Base-by-base conservation (phyloP, 2,888 invertebrate species). In the Athripsodes cinereus region DNA sequence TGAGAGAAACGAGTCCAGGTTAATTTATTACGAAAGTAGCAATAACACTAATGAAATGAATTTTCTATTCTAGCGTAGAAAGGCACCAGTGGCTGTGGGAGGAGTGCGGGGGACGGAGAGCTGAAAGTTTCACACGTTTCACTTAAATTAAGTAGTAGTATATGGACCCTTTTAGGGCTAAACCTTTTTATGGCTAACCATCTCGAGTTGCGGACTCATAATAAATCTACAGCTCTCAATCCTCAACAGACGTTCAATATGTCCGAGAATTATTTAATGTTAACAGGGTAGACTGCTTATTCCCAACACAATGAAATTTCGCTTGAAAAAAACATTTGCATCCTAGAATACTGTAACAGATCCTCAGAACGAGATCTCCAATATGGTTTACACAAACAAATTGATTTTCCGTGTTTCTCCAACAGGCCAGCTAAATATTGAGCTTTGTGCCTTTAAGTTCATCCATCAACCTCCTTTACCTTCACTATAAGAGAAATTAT, bases 171-270 rank as follows among this genome's bases (percentile, higher is more conserved):
- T 44, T 50, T 19, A 55, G 51, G 40, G 40, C 16, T n/a, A 20
- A 52, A 49, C 50, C 60, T 50, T 60, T 59, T 60, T 51, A 57
- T 53, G 34, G 57, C 57, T 49, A 22, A 35, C 35, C 48, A 48
- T 11, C 20, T 21, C n/a, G 1, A 22, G 59, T 34, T 46, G 21
- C 35, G 49, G 52, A 46, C 44, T 34, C 56, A 26, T 35, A 53
- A 60, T 57, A 60, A 60, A 60, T 60, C 57, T 52, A 47, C 19
- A 22, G 53, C 56, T 44, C 48, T 60, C 56, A 56, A 57, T 60
- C 56, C 56, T 22, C 22, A n/a, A n/a, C 49, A 57, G 57, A 60
- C 60, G 22, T 60, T 60, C n/a, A n/a, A n/a, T 53, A 57, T 53
- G 55, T 51, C 53, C 47, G 48, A 50, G 40, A 40, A 40, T 40